phyloP scores from a whole-genome alignment of 2,888 invertebrate genomes.

The Sarcophaga subvicina region DNA sequence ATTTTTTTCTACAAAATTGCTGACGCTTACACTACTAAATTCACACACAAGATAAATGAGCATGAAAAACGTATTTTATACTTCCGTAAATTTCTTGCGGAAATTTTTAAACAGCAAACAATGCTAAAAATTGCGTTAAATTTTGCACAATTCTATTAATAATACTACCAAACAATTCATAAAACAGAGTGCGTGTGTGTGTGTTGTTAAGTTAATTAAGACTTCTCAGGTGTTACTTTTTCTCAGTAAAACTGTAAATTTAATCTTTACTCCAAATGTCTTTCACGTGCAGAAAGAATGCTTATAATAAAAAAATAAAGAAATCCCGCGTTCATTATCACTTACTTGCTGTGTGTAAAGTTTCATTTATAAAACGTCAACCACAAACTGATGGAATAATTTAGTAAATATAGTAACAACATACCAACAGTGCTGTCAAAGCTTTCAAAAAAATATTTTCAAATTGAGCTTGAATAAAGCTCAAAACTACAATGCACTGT shows the following conservation, averaged over 20 bases:
- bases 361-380: constrained; percentile 24
- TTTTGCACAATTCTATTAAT: constrained; percentile 33
- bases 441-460: no score
- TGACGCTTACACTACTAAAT: not conserved
- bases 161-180: not conserved
- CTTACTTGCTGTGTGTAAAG: constrained; percentile 13
- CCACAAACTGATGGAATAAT: constrained; percentile 15
- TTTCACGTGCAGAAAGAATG: not conserved
- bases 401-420: no score
- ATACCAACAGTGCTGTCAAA: no score
- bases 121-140: constrained; percentile 5
- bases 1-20: constrained; percentile 8
- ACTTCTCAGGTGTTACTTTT: not conserved
- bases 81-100: constrained; percentile 52
- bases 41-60: constrained; percentile 25
- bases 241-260: not conserved
- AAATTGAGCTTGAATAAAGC: no score
- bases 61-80: constrained; percentile 13
- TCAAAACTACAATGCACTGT: no score
- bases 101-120: constrained; percentile 41
- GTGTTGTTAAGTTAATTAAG: not conserved
- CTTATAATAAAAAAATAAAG: no score
- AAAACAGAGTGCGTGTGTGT: not conserved
- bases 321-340: not conserved
- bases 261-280: not conserved